Conservation (phyloP, 1,140 invertebrate genomes). For the Galleria mellonella region DNA sequence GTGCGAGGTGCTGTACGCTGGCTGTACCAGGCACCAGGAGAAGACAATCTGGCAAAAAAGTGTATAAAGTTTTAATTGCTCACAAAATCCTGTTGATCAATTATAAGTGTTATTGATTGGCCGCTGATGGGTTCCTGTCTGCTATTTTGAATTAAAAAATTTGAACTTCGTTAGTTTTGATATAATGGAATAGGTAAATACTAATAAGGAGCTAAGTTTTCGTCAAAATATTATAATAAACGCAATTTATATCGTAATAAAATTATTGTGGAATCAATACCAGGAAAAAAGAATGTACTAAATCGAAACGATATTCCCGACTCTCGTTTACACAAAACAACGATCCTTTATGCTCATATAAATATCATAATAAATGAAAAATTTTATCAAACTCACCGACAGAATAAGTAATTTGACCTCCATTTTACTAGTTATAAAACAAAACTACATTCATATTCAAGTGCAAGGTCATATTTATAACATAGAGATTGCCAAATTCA, state of each 20-base stretch:
- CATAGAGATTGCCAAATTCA: too few species aligned
- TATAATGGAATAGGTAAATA: neutral
- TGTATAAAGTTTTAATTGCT: neutral
- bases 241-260: too few species aligned
- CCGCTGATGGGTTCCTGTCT: too few species aligned
- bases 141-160: too few species aligned
- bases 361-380: too few species aligned
- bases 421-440: slow-evolving; percentile 5
- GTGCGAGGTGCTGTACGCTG: slow-evolving; percentile 7
- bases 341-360: too few species aligned
- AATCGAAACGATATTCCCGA: too few species aligned
- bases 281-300: too few species aligned
- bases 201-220: neutral
- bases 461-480: neutral
- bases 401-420: slow-evolving; percentile 15
- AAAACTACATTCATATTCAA: neutral
- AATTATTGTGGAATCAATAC: too few species aligned
- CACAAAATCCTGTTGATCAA: too few species aligned
- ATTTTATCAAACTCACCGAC: slow-evolving; percentile 12
- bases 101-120: too few species aligned
- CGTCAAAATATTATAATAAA: neutral
- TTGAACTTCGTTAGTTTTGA: neutral
- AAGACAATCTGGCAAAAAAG: slow-evolving; percentile 16
- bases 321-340: too few species aligned
- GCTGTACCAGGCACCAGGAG: slow-evolving; percentile 19